Base-by-base conservation (phyloP, 2,888 invertebrate genomes). In the Argynnis bischoffii region DNA sequence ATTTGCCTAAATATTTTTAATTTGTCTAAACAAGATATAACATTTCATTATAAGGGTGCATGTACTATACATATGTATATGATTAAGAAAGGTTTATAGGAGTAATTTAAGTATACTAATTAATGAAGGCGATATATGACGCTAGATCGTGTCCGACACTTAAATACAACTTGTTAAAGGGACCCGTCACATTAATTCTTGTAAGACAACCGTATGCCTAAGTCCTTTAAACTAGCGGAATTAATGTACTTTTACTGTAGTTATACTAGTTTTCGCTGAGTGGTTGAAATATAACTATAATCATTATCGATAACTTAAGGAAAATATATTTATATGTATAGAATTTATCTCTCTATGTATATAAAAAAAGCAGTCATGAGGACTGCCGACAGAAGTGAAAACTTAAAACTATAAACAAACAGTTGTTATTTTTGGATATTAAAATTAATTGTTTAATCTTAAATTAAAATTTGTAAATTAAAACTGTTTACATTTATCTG, bases 151-250 rank as follows among this genome's bases (percentile, higher is more conserved):
- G 83, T 84, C 77, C 74, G 75, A 79, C 77, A 78, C 75, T 78
- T n/a, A n/a, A n/a, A 80, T 79, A 81, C 81, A 77, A 80, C 79
- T 84, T 82, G 82, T 84, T 84, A 82, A 78, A 79, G 81, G 78
- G 79, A 81, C 77, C 74, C 75, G 76, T 75, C 77, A 75, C 84
- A 79, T 84, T 84, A 82, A 85, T 79, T 85, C 80, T 81, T 83
- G 82, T 84, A 81, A 83, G 81, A 81, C 81, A 79, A 77, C 70
- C 70, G 64, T 79, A 77, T 69, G 55, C 16, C 60, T 69, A 65
- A 35, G 78, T 81, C 83, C 71, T 73, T 26, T 35, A 73, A 76
- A 75, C 4, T 0, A 3, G 78, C 76, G 80, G 41, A 53, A 41
- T 41, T 51, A 18, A 48, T 14, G 3, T 16, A 26, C 26, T 26